A percentile compares a stretch with the other conserved stretches of the same genome.
phyloP scores from a whole-genome alignment of 1,140 invertebrate genomes.

The Hydropsyche tenuis region DNA sequence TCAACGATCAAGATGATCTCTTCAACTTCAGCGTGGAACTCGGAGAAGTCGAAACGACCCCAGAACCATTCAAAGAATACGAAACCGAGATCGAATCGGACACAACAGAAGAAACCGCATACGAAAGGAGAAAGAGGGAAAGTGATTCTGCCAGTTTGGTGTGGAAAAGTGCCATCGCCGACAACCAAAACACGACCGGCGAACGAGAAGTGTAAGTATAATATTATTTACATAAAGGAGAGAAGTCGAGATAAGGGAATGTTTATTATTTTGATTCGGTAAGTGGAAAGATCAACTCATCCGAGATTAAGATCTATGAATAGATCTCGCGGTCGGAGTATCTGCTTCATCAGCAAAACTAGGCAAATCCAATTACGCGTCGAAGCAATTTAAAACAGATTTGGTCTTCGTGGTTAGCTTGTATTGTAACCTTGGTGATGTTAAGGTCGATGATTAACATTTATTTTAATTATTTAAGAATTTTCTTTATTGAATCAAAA shows the following conservation, averaged over 20 bases:
- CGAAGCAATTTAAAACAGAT: not conserved
- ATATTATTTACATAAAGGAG: not conserved
- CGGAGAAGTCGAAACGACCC: not conserved
- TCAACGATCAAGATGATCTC: not conserved
- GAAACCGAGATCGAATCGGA: conserved; percentile 11
- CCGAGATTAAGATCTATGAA: too few species aligned
- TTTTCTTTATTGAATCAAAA: too few species aligned
- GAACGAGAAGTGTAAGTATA: conserved; percentile 21
- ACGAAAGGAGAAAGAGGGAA: conserved; percentile 18
- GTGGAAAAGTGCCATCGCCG: not conserved
- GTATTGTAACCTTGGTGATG: not conserved
- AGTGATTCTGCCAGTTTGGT: conserved; percentile 5
- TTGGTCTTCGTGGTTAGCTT: not conserved
- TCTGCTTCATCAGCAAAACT: too few species aligned
- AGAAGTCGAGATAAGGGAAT: too few species aligned
- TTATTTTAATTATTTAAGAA: too few species aligned
- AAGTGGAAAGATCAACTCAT: too few species aligned
- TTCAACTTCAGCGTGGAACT: conserved; percentile 19
- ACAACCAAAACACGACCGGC: not conserved
- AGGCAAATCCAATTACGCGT: too few species aligned
- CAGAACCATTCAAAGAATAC: not conserved
- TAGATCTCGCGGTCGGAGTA: too few species aligned
- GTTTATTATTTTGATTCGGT: too few species aligned
- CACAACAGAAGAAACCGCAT: conserved; percentile 11
- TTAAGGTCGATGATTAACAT: too few species aligned